Percentiles rank a stretch among this genome's conserved stretches.
These are phyloP conservation scores for Myrmophylax atrothorax DNA, from an alignment of 2,113 vertebrate species.

Conservation along the genomic window DNA sequence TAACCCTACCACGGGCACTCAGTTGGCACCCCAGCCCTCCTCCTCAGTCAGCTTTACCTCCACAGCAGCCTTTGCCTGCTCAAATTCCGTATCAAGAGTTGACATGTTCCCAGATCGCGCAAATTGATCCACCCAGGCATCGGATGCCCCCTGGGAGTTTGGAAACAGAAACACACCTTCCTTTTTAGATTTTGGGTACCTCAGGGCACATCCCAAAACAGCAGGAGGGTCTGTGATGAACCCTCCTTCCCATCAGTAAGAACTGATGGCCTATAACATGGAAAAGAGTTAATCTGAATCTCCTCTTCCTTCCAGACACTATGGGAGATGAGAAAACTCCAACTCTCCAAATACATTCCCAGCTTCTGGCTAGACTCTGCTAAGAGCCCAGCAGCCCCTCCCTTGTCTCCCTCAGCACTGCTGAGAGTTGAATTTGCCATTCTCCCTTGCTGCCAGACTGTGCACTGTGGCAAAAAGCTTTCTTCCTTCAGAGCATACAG, in stretches of 20 bases:
- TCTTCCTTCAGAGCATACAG: slow-evolving; percentile 37
- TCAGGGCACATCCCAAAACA: background rate
- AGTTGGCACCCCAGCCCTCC: background rate
- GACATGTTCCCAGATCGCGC: slow-evolving; percentile 70
- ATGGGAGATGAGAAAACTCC: background rate
- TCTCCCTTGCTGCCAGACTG: slow-evolving; percentile 31
- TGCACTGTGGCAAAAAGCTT: background rate
- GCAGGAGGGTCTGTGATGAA: background rate
- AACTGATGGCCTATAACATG: background rate
- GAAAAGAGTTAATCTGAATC: background rate
- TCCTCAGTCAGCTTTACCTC: slow-evolving; percentile 81
- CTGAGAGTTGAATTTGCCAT: background rate
- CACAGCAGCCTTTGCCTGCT: slow-evolving; percentile 93
- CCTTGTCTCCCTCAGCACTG: background rate
- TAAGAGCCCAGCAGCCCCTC: background rate
- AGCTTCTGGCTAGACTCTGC: slow-evolving; percentile 22
- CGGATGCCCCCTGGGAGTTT: slow-evolving; percentile 81
- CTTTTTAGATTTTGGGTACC: slow-evolving; percentile 16
- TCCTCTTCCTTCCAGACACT: background rate
- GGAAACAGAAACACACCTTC: slow-evolving; percentile 36
- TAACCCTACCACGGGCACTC: background rate
- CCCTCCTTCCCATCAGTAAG: background rate
- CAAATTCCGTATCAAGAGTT: slow-evolving; percentile 87
- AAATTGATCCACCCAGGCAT: slow-evolving; percentile 97
- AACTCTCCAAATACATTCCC: background rate